Evolutionary conservation across 2,888 invertebrate genomes (phyloP), one percentile per base, ranked within the genome.

Genomic region (Gymnosoma rotundatum): DNA sequence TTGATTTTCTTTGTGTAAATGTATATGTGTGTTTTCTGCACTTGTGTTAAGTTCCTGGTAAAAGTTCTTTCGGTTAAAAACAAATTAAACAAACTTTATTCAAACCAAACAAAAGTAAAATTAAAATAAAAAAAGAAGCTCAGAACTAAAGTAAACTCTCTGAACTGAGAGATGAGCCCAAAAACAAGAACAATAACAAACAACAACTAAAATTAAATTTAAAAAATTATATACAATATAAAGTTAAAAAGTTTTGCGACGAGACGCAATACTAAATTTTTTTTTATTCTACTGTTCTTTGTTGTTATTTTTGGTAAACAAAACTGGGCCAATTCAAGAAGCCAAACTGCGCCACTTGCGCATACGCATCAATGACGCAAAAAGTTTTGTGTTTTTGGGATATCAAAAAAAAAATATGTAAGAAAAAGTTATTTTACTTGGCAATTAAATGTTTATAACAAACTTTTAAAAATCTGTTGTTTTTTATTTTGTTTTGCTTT

Each of bases 11-110:
- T 52, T 20, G 20, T 64, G 18, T 12, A 9, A 25, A 16, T 32
- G 48, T 18, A 16, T 63, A 8, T 50, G 21, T 60, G 48, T 21
- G 36, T 12, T 20, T 48, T 42, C 25, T 79, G 32, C n/a, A 3
- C 21, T 45, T 61, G 12, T 58, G 21, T 69, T 61, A 54, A 79
- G 78, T 60, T 81, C 36, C 78, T 78, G 85, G 64, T 32, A 69
- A 86, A 87, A 83, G 73, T 86, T 82, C 78, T 87, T 86, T 86
- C 87, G 85, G 87, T 87, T 87, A 86, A 86, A 86, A 87, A 80
- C 82, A 83, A 85, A 87, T 87, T 87, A 87, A 86, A 86, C 86
- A 87, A 87, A 86, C 79, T 87, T 86, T 82, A 70, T 63, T 73
- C 56, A 75, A 80, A 76, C 74, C 79, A 83, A 85, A 83, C 80